These are phyloP conservation scores for Craterocephalus amniculus DNA, from an alignment of 2,797 vertebrate species.

Conservation along the genomic window DNA sequence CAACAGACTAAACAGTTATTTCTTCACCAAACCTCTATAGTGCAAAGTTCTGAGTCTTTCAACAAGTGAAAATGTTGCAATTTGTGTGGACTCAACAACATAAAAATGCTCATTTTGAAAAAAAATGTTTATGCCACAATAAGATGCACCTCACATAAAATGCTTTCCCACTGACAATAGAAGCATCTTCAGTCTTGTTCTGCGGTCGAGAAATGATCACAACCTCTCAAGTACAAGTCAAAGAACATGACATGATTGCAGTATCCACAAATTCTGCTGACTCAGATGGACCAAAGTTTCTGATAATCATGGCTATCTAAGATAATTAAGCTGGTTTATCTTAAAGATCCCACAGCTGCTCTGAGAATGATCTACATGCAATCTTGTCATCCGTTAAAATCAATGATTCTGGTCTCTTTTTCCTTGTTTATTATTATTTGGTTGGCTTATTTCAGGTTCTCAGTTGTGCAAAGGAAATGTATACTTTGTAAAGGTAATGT, in stretches of 20 bases:
- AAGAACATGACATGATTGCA: neutral
- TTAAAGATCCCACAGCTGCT: too few relatives aligned
- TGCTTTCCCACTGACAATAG: neutral
- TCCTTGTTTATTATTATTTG: too few relatives aligned
- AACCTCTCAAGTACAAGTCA: neutral
- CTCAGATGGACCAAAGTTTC: neutral
- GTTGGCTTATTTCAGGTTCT: too few relatives aligned
- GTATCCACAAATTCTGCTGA: neutral
- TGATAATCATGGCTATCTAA: neutral
- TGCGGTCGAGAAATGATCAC: neutral
- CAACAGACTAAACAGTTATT: neutral
- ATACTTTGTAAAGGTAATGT: neutral
- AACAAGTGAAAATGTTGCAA: neutral
- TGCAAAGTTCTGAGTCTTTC: neutral
- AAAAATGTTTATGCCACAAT: too few relatives aligned
- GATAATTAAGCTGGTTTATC: neutral
- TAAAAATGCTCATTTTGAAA: neutral
- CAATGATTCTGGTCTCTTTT: neutral
- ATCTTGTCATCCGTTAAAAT: neutral
- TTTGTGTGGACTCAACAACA: neutral
- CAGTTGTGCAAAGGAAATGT: too few relatives aligned
- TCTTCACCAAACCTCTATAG: neutral
- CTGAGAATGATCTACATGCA: too few relatives aligned
- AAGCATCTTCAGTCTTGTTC: neutral
- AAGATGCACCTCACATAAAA: too few relatives aligned